These are phyloP conservation scores for Bombus affinis DNA, from an alignment of 1,140 invertebrate genomes.

Conservation along the genomic window DNA sequence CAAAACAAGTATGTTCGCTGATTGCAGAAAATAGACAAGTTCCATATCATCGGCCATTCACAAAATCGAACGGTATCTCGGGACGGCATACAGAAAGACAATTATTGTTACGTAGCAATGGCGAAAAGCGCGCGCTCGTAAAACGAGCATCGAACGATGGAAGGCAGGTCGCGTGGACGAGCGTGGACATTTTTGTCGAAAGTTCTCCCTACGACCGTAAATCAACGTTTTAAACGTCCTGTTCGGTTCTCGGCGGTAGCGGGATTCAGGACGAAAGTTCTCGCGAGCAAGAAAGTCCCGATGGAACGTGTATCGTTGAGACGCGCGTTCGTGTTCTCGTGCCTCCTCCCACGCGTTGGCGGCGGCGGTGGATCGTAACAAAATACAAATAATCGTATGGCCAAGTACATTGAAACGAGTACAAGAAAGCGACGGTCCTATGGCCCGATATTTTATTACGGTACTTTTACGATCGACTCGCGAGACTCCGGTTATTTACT, in stretches of 20 bases:
- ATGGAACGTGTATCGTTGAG: neutral
- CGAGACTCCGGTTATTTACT: slow-evolving; percentile 34
- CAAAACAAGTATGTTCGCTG: too few relatives aligned
- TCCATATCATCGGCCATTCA: too few relatives aligned
- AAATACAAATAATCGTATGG: slow-evolving; percentile 34
- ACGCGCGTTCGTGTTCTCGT: neutral
- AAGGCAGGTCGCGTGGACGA: neutral
- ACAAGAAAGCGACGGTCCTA: slow-evolving; percentile 2
- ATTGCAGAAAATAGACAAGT: too few relatives aligned
- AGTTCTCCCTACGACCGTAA: neutral
- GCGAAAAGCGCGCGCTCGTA: neutral
- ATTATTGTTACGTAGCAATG: neutral
- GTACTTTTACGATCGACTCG: slow-evolving; percentile 49
- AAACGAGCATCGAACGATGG: neutral
- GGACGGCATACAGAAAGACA: neutral
- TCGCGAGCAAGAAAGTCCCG: neutral
- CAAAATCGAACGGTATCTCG: neutral
- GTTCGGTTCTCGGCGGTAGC: neutral
- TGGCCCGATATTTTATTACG: slow-evolving; percentile 35
- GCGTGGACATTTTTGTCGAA: slow-evolving; percentile 11
- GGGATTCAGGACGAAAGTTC: too few relatives aligned
- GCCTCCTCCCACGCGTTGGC: neutral
- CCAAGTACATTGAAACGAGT: neutral
- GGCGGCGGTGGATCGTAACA: neutral
- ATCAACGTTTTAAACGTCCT: slow-evolving; percentile 7